These are phyloP conservation scores for Potamilus streckersoni DNA, from an alignment of 1,140 invertebrate genomes.

Conservation along the genomic window DNA sequence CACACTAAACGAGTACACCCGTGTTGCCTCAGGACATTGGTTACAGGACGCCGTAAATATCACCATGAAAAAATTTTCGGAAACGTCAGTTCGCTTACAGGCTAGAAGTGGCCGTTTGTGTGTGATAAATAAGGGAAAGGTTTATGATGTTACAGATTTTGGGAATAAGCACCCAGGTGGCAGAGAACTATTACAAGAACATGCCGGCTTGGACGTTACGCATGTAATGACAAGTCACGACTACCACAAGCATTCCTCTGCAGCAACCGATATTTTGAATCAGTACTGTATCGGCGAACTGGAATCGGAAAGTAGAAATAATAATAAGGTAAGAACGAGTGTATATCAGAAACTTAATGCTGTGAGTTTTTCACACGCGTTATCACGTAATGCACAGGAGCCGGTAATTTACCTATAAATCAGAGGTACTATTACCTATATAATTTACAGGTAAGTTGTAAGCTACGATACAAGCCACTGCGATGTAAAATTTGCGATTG, in stretches of 20 bases:
- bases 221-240: constrained; percentile 52
- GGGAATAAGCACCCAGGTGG: constrained; percentile 66
- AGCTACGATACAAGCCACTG: too few relatives aligned
- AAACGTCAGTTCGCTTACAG: constrained; percentile 25
- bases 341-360: background rate
- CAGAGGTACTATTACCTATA: background rate
- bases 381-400: constrained; percentile 1
- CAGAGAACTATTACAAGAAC: constrained; percentile 50
- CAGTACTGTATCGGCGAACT: constrained; percentile 58
- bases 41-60: too few relatives aligned
- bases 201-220: constrained; percentile 61
- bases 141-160: constrained; percentile 67
- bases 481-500: too few relatives aligned
- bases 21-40: too few relatives aligned
- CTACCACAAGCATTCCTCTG: constrained; percentile 62
- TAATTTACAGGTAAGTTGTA: too few relatives aligned
- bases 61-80: constrained; percentile 12
- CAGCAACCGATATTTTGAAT: constrained; percentile 64
- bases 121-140: constrained; percentile 52
- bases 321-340: background rate
- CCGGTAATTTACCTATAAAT: constrained; percentile 7
- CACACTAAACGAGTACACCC: too few relatives aligned
- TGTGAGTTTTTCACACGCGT: background rate
- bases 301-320: background rate
- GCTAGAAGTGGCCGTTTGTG: constrained; percentile 25